Evolutionary conservation across 2,888 invertebrate genomes (phyloP).

Genomic region (Laothoe populi): DNA sequence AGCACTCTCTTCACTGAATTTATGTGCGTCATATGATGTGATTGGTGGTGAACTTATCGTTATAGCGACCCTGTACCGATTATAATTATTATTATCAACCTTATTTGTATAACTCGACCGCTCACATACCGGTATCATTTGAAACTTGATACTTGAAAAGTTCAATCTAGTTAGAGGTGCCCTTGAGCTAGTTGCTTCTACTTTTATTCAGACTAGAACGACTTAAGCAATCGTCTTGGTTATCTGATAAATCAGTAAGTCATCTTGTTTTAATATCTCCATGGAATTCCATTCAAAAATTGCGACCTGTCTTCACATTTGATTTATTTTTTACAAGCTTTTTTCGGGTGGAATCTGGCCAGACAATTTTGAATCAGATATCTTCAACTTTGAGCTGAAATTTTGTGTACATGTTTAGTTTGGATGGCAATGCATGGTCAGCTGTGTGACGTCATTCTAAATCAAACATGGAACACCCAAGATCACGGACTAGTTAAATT

Average conservation of each 20-base stretch:
- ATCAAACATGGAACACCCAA: too few species aligned
- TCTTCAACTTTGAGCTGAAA: too few species aligned
- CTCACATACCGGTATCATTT: background rate
- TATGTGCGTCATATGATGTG: too few species aligned
- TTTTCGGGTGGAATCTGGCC: too few species aligned
- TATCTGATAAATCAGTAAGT: background rate
- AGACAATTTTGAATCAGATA: too few species aligned
- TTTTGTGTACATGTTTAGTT: too few species aligned
- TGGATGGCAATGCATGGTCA: too few species aligned
- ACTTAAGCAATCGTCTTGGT: constrained; percentile 14
- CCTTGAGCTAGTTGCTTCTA: constrained; percentile 16
- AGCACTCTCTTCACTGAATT: too few species aligned
- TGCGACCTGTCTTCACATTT: background rate
- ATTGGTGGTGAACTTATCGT: too few species aligned
- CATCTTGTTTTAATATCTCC: background rate
- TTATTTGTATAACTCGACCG: background rate
- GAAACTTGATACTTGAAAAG: constrained; percentile 9
- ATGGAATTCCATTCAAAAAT: background rate
- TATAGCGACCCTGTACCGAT: too few species aligned
- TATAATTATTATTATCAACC: background rate
- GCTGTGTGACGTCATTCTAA: too few species aligned
- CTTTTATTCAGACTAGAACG: constrained; percentile 13
- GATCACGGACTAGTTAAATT: too few species aligned
- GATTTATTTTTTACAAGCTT: background rate
- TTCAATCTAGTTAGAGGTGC: background rate